Conservation (phyloP, 2,888 invertebrate species). For the Erebia ligea region DNA sequence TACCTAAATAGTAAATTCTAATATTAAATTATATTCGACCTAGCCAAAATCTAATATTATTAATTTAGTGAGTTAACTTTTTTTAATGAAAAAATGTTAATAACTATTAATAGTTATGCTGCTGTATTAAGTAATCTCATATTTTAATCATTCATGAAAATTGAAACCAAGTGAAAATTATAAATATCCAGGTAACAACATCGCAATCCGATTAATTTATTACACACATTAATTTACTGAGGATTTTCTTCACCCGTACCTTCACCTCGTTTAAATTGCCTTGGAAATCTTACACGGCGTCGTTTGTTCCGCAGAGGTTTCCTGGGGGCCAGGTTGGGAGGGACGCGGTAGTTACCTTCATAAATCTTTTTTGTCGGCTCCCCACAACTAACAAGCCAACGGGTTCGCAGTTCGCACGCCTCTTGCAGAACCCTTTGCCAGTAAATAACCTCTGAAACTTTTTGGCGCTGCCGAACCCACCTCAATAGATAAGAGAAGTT, state of each 20-base stretch:
- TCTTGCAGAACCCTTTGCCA: conserved; percentile 51
- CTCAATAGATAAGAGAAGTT: background rate
- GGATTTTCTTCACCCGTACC: conserved; percentile 47
- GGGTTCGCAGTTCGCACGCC: conserved; percentile 45
- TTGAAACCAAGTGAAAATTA: background rate
- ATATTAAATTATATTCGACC: too few species aligned
- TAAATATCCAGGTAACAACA: background rate
- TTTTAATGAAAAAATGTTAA: background rate
- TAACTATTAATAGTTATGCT: background rate
- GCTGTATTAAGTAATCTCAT: background rate
- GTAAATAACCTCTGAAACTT: conserved; percentile 73
- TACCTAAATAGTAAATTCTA: too few species aligned
- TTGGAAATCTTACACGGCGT: conserved; percentile 77
- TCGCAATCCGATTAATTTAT: conserved; percentile 34
- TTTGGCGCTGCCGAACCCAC: conserved; percentile 39
- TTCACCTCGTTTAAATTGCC: conserved; percentile 74
- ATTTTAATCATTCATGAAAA: background rate
- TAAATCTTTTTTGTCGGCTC: conserved; percentile 78
- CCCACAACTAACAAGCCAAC: conserved; percentile 77
- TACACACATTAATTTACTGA: conserved; percentile 35
- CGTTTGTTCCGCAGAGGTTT: conserved; percentile 76
- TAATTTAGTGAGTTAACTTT: background rate
- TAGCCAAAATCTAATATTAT: too few species aligned
- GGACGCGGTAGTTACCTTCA: conserved; percentile 71
- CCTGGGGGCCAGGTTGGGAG: conserved; percentile 72